A percentile compares a stretch with the other conserved stretches of the same genome.
These are phyloP conservation scores for Calameuta pallipes DNA, from an alignment of 2,888 invertebrate genomes.

Conservation along the genomic window DNA sequence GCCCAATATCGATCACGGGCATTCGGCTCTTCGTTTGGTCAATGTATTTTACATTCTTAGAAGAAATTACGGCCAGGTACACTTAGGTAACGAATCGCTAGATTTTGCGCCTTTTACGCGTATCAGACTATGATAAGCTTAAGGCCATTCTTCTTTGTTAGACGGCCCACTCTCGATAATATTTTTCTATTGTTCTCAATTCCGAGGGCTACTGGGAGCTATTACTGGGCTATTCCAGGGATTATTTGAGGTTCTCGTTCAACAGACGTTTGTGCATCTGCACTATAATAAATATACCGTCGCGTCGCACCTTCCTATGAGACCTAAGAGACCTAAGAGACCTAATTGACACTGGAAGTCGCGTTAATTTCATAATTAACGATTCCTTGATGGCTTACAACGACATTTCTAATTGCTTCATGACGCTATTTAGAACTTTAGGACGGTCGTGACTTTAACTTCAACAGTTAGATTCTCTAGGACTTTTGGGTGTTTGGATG, in stretches of 20 bases:
- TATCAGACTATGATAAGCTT: not conserved
- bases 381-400: not conserved
- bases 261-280: no score
- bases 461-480: not conserved
- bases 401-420: not conserved
- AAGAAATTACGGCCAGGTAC: conserved; percentile 19
- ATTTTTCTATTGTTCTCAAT: conserved; percentile 61
- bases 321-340: not conserved
- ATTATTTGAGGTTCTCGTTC: no score
- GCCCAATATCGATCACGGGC: not conserved
- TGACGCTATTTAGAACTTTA: not conserved
- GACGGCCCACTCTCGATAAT: conserved; percentile 54
- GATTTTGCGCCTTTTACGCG: conserved; percentile 29
- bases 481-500: no score
- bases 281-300: no score
- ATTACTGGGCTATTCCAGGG: no score
- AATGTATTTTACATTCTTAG: not conserved
- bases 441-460: not conserved
- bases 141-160: conserved; percentile 33
- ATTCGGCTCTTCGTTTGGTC: not conserved
- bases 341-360: not conserved
- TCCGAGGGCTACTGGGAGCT: conserved; percentile 15
- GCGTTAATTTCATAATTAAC: not conserved
- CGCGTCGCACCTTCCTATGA: no score
- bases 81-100: conserved; percentile 35